Evolutionary conservation across 2,797 vertebrate species (phyloP), one percentile per base, ranked within the genome.

Genomic region (Molothrus aeneus): DNA sequence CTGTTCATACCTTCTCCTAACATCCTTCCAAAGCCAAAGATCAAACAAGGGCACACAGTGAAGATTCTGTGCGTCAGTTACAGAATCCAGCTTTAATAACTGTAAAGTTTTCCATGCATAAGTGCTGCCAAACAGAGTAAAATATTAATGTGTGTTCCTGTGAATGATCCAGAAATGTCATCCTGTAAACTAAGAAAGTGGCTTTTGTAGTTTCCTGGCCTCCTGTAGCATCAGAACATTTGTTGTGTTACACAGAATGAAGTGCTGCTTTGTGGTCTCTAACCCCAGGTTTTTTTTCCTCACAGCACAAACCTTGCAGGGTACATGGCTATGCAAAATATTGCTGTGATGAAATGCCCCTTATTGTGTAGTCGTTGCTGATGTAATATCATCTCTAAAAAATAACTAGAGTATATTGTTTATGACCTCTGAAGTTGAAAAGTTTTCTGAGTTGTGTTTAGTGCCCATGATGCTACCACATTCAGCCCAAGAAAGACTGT

Each of bases 111-210:
- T 92, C 78, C 64, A 34, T 74, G 38, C 3, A 1, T 73, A 86
- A 90, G 47, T 47, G 32, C 29, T 80, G 47, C 69, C 92, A 91
- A 81, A 32, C 25, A 65, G 71, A 89, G 47, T 88, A 90, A 94
- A 96, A 94, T 94, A 81, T 91, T 96, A 72, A 87, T 93, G 26
- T 69, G 22, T 75, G 26, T 82, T 91, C 32, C 87, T 90, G 36
- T 92, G 89, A 93, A 81, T 83, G 90, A 90, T 95, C 86, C 75
- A 88, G 79, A 96, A 92, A 79, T 65, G 75, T 87, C 65, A 93
- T 91, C 60, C 61, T 75, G 63, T 53, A 80, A 86, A 65, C 57
- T 54, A 70, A 87, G 90, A 90, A 93, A 87, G 53, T 43, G 32
- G 15, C 16, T 93, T 90, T 36, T 95, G 45, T 86, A 51, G 34